Percentiles rank a stretch among this genome's conserved stretches.
These are phyloP conservation scores for Archips crataeganus DNA, from an alignment of 2,888 invertebrate species.

Conservation along the genomic window DNA sequence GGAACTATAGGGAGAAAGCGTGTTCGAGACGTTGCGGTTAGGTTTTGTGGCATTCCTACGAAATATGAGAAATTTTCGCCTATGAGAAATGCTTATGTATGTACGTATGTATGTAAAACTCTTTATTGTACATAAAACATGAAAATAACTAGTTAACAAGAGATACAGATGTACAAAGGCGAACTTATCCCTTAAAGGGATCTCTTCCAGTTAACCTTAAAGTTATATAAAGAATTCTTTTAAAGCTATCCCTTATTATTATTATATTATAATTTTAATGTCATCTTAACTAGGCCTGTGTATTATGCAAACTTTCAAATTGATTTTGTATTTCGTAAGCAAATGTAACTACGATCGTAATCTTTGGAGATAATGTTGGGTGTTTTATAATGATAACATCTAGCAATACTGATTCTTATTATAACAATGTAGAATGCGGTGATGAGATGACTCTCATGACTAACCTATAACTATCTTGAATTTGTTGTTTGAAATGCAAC, in stretches of 20 bases:
- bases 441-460: not conserved
- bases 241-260: too few species aligned
- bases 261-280: not conserved
- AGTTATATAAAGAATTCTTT: too few species aligned
- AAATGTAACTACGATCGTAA: not conserved
- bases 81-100: too few species aligned
- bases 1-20: constrained; percentile 46
- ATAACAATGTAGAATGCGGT: not conserved
- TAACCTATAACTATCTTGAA: not conserved
- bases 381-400: not conserved
- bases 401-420: not conserved
- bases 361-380: not conserved
- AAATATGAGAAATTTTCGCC: constrained; percentile 24
- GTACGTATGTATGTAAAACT: too few species aligned
- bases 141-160: too few species aligned
- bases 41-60: constrained; percentile 47
- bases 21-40: constrained; percentile 45
- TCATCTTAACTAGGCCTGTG: not conserved
- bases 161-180: too few species aligned
- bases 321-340: not conserved
- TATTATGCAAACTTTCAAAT: not conserved
- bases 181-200: too few species aligned
- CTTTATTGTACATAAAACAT: too few species aligned
- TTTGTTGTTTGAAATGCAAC: not conserved
- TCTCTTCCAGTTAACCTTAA: too few species aligned